Evolutionary conservation across 2,797 vertebrate species (phyloP).

Genomic region (Sciaenops ocellatus): DNA sequence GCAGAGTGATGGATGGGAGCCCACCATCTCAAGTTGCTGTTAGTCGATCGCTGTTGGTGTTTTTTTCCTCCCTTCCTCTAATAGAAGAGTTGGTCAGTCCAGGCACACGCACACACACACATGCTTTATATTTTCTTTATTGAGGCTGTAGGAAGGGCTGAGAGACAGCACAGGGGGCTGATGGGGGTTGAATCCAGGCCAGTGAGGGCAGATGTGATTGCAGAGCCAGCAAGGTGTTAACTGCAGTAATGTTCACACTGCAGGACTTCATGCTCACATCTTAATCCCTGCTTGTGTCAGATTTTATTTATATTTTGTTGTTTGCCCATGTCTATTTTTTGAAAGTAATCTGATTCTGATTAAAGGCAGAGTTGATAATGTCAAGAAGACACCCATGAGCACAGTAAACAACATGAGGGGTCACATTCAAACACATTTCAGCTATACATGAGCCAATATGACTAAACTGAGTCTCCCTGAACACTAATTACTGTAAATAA

Average conservation of each 20-base stretch:
- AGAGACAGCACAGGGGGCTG: slow-evolving; percentile 39
- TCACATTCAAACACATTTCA: background rate
- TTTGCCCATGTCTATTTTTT: slow-evolving; percentile 32
- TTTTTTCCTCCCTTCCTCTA: slow-evolving; percentile 48
- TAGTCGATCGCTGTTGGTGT: slow-evolving; percentile 62
- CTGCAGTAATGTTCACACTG: slow-evolving; percentile 46
- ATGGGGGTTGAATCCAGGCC: slow-evolving; percentile 58
- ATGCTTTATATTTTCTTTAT: slow-evolving; percentile 58
- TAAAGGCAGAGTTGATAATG: background rate
- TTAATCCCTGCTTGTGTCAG: slow-evolving; percentile 7
- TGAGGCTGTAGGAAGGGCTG: slow-evolving; percentile 51
- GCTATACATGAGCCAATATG: background rate
- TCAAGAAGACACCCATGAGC: slow-evolving; percentile 5
- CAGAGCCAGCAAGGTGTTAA: slow-evolving; percentile 54
- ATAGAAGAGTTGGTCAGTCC: slow-evolving; percentile 57
- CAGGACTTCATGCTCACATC: slow-evolving; percentile 14
- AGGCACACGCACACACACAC: slow-evolving; percentile 8
- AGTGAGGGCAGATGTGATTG: slow-evolving; percentile 54
- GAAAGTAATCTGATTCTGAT: background rate
- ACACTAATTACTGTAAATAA: background rate
- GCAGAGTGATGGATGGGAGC: slow-evolving; percentile 79
- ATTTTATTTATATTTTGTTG: slow-evolving; percentile 32
- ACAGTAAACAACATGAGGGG: background rate
- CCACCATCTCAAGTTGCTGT: slow-evolving; percentile 69
- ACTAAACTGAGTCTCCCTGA: background rate